Conservation (phyloP, 2,113 vertebrate species). For the Phodopus roborovskii region DNA sequence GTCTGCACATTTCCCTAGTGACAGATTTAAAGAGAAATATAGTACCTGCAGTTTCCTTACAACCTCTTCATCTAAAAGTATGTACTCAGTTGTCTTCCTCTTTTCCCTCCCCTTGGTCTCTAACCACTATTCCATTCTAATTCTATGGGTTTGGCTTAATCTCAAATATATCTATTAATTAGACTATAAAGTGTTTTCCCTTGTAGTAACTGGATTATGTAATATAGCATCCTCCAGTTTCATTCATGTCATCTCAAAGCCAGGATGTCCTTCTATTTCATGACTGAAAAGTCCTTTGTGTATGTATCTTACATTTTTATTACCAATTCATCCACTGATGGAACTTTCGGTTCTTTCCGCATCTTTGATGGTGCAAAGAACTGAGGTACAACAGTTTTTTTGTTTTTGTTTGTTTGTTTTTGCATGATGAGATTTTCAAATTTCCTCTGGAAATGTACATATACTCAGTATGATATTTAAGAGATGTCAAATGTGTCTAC, state of each 20-base stretch:
- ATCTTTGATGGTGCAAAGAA: neutral
- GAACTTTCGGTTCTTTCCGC: neutral
- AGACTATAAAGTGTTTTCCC: neutral
- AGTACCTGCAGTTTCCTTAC: neutral
- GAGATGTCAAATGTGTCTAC: neutral
- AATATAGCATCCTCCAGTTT: neutral
- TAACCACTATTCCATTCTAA: neutral
- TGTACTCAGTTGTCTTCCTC: neutral
- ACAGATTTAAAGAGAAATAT: too few relatives aligned
- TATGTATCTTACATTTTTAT: neutral
- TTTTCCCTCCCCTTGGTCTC: neutral
- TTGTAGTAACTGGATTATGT: neutral
- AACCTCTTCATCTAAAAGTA: neutral
- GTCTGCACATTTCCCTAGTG: too few relatives aligned
- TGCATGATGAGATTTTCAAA: neutral
- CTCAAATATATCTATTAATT: neutral
- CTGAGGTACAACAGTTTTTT: neutral
- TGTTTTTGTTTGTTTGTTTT: neutral
- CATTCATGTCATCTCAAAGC: neutral
- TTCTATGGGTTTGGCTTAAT: neutral
- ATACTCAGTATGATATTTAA: neutral
- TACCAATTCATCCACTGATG: neutral
- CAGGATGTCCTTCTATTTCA: neutral
- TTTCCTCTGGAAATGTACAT: neutral
- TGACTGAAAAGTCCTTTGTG: neutral